phyloP scores from a whole-genome alignment of 2,113 vertebrate species.

The Oostethus manadensis region DNA sequence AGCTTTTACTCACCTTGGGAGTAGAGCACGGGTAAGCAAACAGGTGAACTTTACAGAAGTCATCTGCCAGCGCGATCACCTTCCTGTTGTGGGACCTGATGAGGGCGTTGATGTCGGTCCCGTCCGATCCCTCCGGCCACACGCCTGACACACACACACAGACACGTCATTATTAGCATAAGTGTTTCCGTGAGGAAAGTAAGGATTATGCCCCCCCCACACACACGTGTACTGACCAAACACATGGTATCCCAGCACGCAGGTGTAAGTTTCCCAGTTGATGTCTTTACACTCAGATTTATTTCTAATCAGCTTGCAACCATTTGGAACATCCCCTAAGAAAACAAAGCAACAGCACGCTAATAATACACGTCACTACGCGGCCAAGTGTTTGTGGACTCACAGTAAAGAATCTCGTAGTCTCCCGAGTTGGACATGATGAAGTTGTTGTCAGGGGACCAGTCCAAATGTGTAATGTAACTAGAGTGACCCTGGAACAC shows the following conservation, averaged over 20 bases:
- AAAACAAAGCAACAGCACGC: neutral
- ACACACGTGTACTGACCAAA: constrained; percentile 79
- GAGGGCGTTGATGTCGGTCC: constrained; percentile 96
- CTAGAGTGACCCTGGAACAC: constrained; percentile 92
- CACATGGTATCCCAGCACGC: constrained; percentile 94
- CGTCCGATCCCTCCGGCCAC: constrained; percentile 96
- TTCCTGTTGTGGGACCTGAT: constrained; percentile 88
- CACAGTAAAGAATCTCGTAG: constrained; percentile 98
- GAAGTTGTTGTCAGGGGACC: constrained; percentile 95
- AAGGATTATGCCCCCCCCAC: neutral
- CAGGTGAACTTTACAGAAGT: constrained; percentile 97
- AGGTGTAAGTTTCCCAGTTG: constrained; percentile 94
- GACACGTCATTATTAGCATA: no score
- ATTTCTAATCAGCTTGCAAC: constrained; percentile 93
- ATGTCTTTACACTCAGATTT: constrained; percentile 96
- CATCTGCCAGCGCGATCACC: constrained; percentile 93
- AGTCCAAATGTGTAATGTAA: constrained; percentile 98
- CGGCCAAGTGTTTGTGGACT: constrained; percentile 61
- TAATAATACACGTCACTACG: no score
- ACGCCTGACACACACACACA: constrained; percentile 75
- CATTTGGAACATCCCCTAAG: constrained; percentile 89
- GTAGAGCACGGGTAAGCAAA: constrained; percentile 95
- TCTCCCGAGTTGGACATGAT: constrained; percentile 99
- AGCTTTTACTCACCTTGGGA: constrained; percentile 76
- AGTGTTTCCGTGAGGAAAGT: no score